These are phyloP conservation scores for Sacculina carcini DNA, from an alignment of 2,888 invertebrate genomes.

Conservation along the genomic window DNA sequence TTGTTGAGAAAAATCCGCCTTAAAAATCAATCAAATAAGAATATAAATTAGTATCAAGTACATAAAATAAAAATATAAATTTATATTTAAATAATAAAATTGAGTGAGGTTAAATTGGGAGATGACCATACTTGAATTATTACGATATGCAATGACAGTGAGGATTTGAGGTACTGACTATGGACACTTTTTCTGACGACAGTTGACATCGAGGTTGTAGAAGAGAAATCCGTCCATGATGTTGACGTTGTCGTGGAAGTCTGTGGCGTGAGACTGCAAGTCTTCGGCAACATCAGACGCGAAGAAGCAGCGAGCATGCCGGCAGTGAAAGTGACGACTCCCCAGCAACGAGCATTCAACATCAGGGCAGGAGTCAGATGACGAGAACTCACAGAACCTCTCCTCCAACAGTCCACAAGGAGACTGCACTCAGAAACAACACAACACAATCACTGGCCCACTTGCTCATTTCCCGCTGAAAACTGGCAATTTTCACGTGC, in stretches of 20 bases:
- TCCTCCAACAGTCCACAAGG: conserved; percentile 18
- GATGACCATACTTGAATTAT: conserved; percentile 11
- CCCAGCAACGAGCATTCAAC: conserved; percentile 38
- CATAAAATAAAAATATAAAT: too few relatives aligned
- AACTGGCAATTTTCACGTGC: too few relatives aligned
- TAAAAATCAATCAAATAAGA: too few relatives aligned
- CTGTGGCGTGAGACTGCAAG: conserved; percentile 53
- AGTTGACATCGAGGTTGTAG: conserved; percentile 45
- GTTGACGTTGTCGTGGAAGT: conserved; percentile 55
- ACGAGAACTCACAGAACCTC: conserved; percentile 19
- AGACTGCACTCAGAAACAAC: too few relatives aligned
- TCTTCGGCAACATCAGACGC: conserved; percentile 50
- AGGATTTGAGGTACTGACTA: conserved; percentile 16
- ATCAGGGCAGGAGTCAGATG: conserved; percentile 39
- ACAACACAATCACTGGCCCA: too few relatives aligned
- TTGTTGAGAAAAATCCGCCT: too few relatives aligned
- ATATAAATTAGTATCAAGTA: too few relatives aligned
- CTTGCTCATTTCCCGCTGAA: too few relatives aligned
- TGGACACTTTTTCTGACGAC: conserved; percentile 35
- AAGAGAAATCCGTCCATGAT: conserved; percentile 63
- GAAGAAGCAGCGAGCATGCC: conserved; percentile 50
- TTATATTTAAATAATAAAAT: too few relatives aligned
- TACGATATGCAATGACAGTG: too few relatives aligned
- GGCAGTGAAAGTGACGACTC: conserved; percentile 60
- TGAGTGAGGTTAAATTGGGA: too few relatives aligned